phyloP scores from a whole-genome alignment of 2,113 vertebrate species.

The Eira barbara region DNA sequence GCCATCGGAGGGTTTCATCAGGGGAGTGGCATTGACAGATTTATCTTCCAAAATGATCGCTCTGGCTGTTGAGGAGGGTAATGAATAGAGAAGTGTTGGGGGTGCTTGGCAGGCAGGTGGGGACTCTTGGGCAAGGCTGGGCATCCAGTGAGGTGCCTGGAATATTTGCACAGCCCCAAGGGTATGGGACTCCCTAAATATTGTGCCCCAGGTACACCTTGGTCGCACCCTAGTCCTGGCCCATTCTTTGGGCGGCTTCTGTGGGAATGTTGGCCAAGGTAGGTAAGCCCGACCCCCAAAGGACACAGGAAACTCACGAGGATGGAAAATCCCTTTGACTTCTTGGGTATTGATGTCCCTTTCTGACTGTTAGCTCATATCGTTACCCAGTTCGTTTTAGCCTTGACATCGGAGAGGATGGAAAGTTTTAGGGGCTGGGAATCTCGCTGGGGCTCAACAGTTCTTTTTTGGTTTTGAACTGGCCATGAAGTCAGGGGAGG shows the following conservation, averaged over 20 bases:
- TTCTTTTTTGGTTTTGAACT: neutral
- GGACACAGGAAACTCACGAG: neutral
- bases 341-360: neutral
- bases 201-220: neutral
- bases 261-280: neutral
- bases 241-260: neutral
- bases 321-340: neutral
- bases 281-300: neutral
- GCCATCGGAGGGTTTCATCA: neutral
- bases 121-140: neutral
- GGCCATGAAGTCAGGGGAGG: no score
- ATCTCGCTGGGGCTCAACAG: neutral
- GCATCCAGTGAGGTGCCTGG: neutral
- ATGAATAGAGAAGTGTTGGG: neutral
- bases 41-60: neutral
- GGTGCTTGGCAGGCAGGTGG: no score
- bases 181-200: neutral
- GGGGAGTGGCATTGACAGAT: neutral
- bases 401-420: neutral
- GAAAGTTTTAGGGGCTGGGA: neutral
- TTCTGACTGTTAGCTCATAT: neutral
- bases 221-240: neutral
- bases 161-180: accelerated
- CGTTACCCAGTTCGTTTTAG: neutral
- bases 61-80: neutral